Base-by-base conservation (phyloP, 1,140 invertebrate genomes). In the Drosophila bocqueti region DNA sequence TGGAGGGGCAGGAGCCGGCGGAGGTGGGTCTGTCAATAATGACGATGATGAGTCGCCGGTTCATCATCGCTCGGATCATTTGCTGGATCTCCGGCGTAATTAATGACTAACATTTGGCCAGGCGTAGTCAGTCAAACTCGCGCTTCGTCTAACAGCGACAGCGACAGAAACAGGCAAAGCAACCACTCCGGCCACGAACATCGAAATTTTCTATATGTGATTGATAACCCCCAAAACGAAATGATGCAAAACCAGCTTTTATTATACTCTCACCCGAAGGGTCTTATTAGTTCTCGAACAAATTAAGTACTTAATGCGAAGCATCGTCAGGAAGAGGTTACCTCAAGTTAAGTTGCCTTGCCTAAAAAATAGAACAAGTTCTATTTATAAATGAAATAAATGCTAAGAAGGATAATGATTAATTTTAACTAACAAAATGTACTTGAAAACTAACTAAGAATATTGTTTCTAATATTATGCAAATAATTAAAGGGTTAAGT, bases 51-150 rank as follows among this genome's bases (percentile, higher is more conserved):
- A 83, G 80, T 81, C 76, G 78, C 77, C 65, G 78, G 69, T 78
- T 77, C 74, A 68, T 77, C 74, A 80, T 80, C 62, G 68, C 76
- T 50, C 71, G 43, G 76, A 80, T 72, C 77, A 79, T 74, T 79
- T 74, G 68, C 57, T 82, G 47, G 54, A 79, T 77, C 57, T 81
- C 78, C 50, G 83, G 69, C 78, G 84, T 89, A 90, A 90, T 90
- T 90, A 90, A 90, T 90, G 85, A 90, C 86, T 90, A 90, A 85
- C 87, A 84, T 90, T 89, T 73, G 74, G 86, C 86, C 82, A 91
- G 81, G 85, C 85, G 85, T 87, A 89, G 83, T 89, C 85, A 78
- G 85, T 89, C 85, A 85, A 89, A 89, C 81, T 90, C 81, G 85
- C 84, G 84, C 84, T 89, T 89, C 85, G 71, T 90, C 85, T 89